Base-by-base conservation (phyloP, 2,888 invertebrate species). In the Perdita meconis region DNA sequence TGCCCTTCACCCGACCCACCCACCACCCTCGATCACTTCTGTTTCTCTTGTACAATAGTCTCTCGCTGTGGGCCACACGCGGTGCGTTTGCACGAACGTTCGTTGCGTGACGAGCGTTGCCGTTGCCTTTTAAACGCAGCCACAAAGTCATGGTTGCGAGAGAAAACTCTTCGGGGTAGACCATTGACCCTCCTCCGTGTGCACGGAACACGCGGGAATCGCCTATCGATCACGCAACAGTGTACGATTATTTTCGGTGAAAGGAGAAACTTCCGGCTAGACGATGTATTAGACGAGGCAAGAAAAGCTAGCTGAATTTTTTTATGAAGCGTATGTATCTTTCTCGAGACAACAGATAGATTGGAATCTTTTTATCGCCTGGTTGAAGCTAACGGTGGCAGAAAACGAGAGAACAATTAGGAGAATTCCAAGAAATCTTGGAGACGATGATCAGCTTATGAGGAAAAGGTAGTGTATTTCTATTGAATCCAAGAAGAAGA, bases 41-140 rank as follows among this genome's bases (percentile, higher is more conserved):
- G 60, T 78, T 59, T n/a, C 72, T 50, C 50, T 50, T 36, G 24
- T n/a, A n/a, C n/a, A n/a, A n/a, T n/a, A n/a, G n/a, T 26, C 40
- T 69, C 57, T 66, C 53, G 55, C 63, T 64, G 69, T 73, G 40
- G 70, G 50, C 68, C 42, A 34, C 53, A 40, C 38, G 44, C 67
- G 63, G 63, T 70, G 70, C 85, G 80, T 81, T 84, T 70, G 68
- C 79, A 71, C 75, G 77, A 83, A 76, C 70, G 70, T 38, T 61
- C 70, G 73, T 84, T 71, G 84, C 84, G 83, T 85, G 86, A 83
- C 85, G 73, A 76, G 68, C 61, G 60, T 66, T 68, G 3, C 68
- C 47, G 60, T 34, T 55, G 65, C 56, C 67, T 73, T 67, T 60
- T 67, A n/a, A 63, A 70, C 63, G 66, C 67, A 50, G 75, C 85